phyloP scores from a whole-genome alignment of 1,140 invertebrate genomes.

The Pachypsylla venusta region DNA sequence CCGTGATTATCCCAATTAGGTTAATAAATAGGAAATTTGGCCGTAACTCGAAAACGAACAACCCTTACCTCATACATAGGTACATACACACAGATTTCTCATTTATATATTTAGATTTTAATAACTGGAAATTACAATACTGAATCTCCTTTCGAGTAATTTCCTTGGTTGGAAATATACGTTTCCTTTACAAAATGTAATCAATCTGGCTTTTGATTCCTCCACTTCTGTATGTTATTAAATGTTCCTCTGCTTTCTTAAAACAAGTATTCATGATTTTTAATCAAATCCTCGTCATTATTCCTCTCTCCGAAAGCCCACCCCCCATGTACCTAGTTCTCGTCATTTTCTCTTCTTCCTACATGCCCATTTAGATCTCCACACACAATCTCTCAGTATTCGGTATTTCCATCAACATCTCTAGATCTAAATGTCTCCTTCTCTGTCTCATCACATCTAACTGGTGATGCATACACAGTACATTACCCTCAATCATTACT shows the following conservation, averaged over 20 bases:
- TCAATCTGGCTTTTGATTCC: neutral
- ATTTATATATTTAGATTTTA: too few species aligned
- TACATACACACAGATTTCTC: too few species aligned
- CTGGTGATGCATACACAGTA: neutral
- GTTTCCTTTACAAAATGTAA: neutral
- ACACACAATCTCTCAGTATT: neutral
- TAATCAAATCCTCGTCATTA: neutral
- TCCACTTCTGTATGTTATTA: conserved; percentile 1
- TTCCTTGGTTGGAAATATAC: too few species aligned
- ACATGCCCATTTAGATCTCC: conserved; percentile 5
- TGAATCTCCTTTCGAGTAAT: too few species aligned
- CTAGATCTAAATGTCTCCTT: neutral
- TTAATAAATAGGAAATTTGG: too few species aligned
- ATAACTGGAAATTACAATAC: too few species aligned
- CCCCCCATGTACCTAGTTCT: neutral
- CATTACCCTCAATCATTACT: neutral
- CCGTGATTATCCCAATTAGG: too few species aligned
- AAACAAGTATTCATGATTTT: neutral
- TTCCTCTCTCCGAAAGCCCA: neutral
- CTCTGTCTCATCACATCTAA: neutral
- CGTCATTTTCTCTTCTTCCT: conserved; percentile 1
- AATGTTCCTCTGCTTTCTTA: neutral
- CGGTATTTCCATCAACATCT: neutral
- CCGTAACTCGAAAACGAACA: too few species aligned
- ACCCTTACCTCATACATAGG: too few species aligned